Evolutionary conservation across 1,140 invertebrate genomes (phyloP), one percentile per base, ranked within the genome.

Genomic region (Acromyrmex charruanus): DNA sequence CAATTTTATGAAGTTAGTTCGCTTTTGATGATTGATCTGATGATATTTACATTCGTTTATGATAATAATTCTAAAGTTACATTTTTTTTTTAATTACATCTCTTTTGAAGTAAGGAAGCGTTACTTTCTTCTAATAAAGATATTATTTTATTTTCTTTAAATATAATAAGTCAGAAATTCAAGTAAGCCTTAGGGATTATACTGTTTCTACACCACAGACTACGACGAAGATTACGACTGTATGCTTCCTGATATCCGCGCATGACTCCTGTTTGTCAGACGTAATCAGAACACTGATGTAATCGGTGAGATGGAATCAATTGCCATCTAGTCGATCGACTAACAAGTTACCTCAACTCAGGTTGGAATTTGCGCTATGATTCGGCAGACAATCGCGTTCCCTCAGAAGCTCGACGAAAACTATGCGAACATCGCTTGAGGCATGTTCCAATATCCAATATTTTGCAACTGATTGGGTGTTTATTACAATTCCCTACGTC

Each of bases 291-390:
- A 44, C n/a, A 75, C 18, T 18, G 69, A 75, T 49, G 18, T 84
- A 84, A 84, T 84, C 69, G 55, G 55, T 61, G 69, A 74, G 39
- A 84, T 84, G 39, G 80, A 84, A 84, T 84, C 80, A 84, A 84
- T 84, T 84, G 80, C 80, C 69, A 84, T 61, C 69, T 61, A 84
- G 55, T 61, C 55, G 39, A 84, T 84, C 49, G 25, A 49, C 35
- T 75, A 68, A 84, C 31, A 68, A 84, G 69, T 74, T 75, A 75
- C 14, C 80, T 75, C 25, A 75, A 49, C 69, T 63, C 80, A 21
- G 18, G 28, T 61, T 49, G 53, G 80, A 74, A 84, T 74, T 44
- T 61, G n/a, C 16, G 39, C 35, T 61, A 74, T 63, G 55, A 74
- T 74, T 61, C 58, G 21, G 14, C 53, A 49, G 18, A 61, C 25